Conservation (phyloP, 1,140 invertebrate species). For the Planococcus citri region DNA sequence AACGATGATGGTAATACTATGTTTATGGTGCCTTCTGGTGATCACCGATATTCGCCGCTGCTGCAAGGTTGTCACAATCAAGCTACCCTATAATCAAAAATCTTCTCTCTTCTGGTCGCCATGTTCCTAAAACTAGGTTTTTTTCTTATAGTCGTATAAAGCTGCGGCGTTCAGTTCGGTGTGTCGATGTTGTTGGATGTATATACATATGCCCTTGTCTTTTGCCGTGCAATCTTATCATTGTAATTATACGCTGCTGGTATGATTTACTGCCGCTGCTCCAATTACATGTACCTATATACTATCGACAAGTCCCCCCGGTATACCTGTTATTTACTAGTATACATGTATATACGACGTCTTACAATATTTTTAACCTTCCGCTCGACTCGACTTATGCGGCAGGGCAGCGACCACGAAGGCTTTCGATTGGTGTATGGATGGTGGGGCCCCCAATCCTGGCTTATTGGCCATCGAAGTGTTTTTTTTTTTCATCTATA, state of each 20-base stretch:
- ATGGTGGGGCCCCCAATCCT: too few species aligned
- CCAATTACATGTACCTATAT: neutral
- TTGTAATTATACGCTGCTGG: constrained; percentile 16
- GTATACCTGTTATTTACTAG: constrained; percentile 9
- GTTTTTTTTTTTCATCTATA: too few species aligned
- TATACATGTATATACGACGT: too few species aligned
- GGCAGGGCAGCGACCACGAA: too few species aligned
- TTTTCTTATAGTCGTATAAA: neutral
- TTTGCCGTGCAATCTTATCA: constrained; percentile 15
- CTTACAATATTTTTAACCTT: constrained; percentile 14
- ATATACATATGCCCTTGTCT: constrained; percentile 10
- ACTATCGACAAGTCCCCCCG: neutral
- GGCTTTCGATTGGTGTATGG: too few species aligned
- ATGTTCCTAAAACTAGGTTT: neutral
- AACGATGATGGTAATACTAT: constrained; percentile 1
- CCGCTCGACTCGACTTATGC: neutral
- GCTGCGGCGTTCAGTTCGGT: neutral
- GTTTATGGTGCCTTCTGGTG: constrained; percentile 15
- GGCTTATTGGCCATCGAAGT: too few species aligned
- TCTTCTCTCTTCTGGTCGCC: constrained; percentile 10
- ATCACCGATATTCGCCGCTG: constrained; percentile 9
- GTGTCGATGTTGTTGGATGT: neutral
- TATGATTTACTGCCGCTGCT: constrained; percentile 18
- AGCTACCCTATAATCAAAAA: constrained; percentile 17
- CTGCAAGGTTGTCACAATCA: constrained; percentile 16